These are phyloP conservation scores for Aspidoscelis tigris DNA, from an alignment of 2,113 vertebrate species.

Conservation along the genomic window DNA sequence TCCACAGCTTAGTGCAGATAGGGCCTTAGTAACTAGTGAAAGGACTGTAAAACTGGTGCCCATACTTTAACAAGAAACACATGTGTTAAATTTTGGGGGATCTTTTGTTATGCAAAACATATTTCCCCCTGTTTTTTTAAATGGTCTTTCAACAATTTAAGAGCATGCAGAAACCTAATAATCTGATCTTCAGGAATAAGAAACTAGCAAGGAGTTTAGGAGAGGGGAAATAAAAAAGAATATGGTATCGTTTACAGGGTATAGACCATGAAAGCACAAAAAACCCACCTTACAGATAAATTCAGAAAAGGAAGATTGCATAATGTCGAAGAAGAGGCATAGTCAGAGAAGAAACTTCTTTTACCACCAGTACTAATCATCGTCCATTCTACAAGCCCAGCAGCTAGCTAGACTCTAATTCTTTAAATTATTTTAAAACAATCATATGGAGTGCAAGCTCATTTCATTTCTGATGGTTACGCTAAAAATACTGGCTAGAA, in stretches of 20 bases:
- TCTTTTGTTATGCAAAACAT: slow-evolving; percentile 48
- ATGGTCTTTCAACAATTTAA: neutral
- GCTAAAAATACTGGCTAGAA: neutral
- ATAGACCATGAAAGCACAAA: slow-evolving; percentile 37
- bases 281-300: slow-evolving; percentile 15
- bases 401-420: neutral
- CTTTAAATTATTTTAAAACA: neutral
- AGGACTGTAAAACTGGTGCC: slow-evolving; percentile 57
- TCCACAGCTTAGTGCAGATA: neutral
- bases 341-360: neutral
- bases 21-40: slow-evolving; percentile 16
- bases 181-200: slow-evolving; percentile 25
- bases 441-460: neutral
- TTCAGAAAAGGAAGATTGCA: neutral
- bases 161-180: neutral
- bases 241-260: neutral
- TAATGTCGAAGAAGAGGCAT: neutral
- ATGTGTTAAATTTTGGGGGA: slow-evolving; percentile 41
- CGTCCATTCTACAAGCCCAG: neutral
- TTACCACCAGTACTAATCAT: neutral
- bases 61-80: slow-evolving; percentile 29
- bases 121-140: slow-evolving; percentile 22
- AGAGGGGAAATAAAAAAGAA: slow-evolving; percentile 15
- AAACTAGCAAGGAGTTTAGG: slow-evolving; percentile 21
- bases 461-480: neutral